Base-by-base conservation (phyloP, 2,113 vertebrate species). In the Alosa alosa region DNA sequence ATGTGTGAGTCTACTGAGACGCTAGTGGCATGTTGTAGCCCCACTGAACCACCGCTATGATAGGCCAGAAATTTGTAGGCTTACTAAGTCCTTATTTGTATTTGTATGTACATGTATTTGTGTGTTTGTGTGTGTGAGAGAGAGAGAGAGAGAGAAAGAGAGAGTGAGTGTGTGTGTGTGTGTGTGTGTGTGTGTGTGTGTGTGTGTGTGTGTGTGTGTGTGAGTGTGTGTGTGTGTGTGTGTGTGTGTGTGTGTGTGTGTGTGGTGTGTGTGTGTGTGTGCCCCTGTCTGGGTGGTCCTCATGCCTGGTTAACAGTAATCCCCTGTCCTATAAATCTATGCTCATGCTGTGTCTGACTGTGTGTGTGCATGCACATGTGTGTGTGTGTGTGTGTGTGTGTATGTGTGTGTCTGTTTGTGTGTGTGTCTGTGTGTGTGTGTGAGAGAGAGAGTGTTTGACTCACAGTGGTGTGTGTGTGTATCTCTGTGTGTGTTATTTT, bases 271-370 rank as follows among this genome's bases (percentile, higher is more conserved):
- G 88, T 84, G 75, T 64, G 88, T 86, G 90, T 89, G 86, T 91
- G 90, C 90, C 92, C 90, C 91, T 52, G 89, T 89, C 88, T 94
- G 94, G 94, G 94, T 95, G 94, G 94, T 95, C 94, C 92, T 94
- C 92, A 92, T 50, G 92, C 89, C 91, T 90, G 90, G 92, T 90
- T 93, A 91, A 91, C 88, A 68, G 88, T 95, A 95, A 95, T 95
- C 94, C 93, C 92, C 89, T 93, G 92, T 90, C 92, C 89, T 92
- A 94, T 94, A 94, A 95, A 94, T 95, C 93, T 92, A 90, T 91
- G 95, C 93, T 91, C 91, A 83, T 87, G 82, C 90, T 89, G 83
- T 84, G 92, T 86, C 88, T 90, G 83, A 92, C 90, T 72, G 25
- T 72, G 64, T 72, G 64, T 72, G 64, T 36, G 31, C 31, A 25